These are phyloP conservation scores for Lipotes vexillifer DNA, from an alignment of 2,113 vertebrate species.

Conservation along the genomic window DNA sequence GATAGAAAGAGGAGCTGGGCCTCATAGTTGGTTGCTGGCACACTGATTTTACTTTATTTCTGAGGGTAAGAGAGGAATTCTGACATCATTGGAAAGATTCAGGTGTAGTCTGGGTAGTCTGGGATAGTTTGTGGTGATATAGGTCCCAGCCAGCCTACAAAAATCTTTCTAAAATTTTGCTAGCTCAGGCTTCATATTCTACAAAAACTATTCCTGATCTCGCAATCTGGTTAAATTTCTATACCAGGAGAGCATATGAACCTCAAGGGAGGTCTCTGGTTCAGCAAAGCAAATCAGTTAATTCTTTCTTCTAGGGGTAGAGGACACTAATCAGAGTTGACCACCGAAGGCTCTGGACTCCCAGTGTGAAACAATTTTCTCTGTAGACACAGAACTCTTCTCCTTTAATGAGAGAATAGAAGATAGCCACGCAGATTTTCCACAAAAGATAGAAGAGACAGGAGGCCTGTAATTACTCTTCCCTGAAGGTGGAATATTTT, in stretches of 20 bases:
- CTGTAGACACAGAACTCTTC: not conserved
- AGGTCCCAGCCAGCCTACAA: not conserved
- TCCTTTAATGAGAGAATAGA: not conserved
- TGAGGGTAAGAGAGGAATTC: not conserved
- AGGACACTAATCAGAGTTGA: not conserved
- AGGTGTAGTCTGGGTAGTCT: not conserved
- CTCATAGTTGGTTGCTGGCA: not conserved
- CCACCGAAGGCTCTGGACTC: not conserved
- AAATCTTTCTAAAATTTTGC: not conserved
- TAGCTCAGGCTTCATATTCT: not conserved
- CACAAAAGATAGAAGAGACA: conserved; percentile 27
- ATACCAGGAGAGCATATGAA: not conserved
- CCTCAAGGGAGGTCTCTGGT: not conserved
- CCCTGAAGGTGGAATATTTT: conserved; percentile 59
- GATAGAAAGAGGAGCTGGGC: not conserved
- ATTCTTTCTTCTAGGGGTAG: not conserved
- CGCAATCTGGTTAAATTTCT: not conserved
- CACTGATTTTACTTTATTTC: not conserved
- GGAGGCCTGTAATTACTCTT: conserved; percentile 24
- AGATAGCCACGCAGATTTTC: conserved; percentile 1
- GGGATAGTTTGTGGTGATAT: not conserved
- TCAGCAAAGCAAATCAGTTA: not conserved
- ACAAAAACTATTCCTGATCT: not conserved
- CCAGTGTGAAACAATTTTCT: not conserved
- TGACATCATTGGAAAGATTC: not conserved